Evolutionary conservation across 2,888 invertebrate genomes (phyloP), one percentile per base, ranked within the genome.

Genomic region (Lathronympha strigana): DNA sequence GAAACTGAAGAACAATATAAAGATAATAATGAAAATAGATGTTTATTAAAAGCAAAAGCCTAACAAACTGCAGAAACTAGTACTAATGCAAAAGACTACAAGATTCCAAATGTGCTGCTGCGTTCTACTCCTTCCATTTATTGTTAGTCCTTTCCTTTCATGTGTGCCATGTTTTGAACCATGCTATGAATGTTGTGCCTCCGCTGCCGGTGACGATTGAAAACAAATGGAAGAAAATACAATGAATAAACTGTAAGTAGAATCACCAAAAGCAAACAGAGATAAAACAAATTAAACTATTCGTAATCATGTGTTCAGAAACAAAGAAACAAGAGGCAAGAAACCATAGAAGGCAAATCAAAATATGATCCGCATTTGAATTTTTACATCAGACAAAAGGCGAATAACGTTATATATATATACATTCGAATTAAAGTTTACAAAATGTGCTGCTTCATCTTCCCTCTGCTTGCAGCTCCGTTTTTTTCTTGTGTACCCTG

Each of bases 161-260:
- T 53, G 36, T 53, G 36, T 53, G 13, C 53, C 53, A 1, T 53
- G 53, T 11, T 53, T 53, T 36, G 53, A 53, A 1, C 23, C 53
- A n/a, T 53, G 53, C 23, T 36, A n/a, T 4, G 21, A 53, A 36
- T 0, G 8, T 9, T 53, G 53, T 36, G 36, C 36, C n/a, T n/a
- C 36, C 6, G 11, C 11, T 8, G 36, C n/a, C 4, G 1, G 8
- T 9, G 53, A 53, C 8, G 23, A 47, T n/a, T n/a, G 2, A 47
- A 3, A 9, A 6, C 11, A 0, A 21, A 13, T 21, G 1, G 13
- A 21, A 1, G 8, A 23, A 21, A n/a, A 45, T 21, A 1, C 4
- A 21, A 21, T 19, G 4, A 1, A 45, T 5, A 19, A 38, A 38
- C 2, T 15, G 15, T 1, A 4, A n/a, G n/a, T n/a, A n/a, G n/a